Base-by-base conservation (phyloP, 2,888 invertebrate species). In the Gonocerus acuteangulatus region DNA sequence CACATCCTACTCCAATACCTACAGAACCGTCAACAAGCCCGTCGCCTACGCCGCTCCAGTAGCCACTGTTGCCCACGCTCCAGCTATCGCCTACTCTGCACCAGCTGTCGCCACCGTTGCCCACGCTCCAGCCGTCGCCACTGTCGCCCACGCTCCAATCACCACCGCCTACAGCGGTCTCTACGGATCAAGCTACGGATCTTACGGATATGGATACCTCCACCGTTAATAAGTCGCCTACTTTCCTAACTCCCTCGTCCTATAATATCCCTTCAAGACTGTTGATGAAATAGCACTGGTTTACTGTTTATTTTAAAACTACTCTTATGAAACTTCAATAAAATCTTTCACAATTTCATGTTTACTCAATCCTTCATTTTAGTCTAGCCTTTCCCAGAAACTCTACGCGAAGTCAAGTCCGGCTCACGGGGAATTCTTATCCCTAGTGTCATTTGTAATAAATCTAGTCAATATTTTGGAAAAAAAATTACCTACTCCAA, bases 1-100 rank as follows among this genome's bases (percentile, higher is more conserved):
- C 67, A 82, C 82, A 67, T 82, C 82, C 67, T 83, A 83, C 72
- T 79, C 82, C 69, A 83, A 82, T n/a, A 42, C 42, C 4, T 42
- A 42, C 42, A 42, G 42, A n/a, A 42, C 42, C 42, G 42, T 42
- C 42, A 42, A 42, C 42, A 42, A 42, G 16, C 42, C 42, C n/a
- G n/a, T 42, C 13, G n/a, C 42, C 42, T 3, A 7, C 16, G 42
- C 42, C 13, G 42, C 42, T 42, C 42, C 42, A 42, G 42, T n/a
- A 4, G 16, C 13, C n/a, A 4, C 42, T 16, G n/a, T 15, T 16
- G 42, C 42, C 16, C 42, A 42, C 13, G 42, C 42, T n/a, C 42
- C 42, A 42, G 42, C 42, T 4, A 3, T 7, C n/a, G 4, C 42
- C 16, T 42, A 42, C 42, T 4, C 42, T 13, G 42, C 42, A 4